A percentile compares a stretch with the other conserved stretches of the same genome.
Evolutionary conservation across 2,113 vertebrate species (phyloP).

Genomic region (Callithrix jacchus): DNA sequence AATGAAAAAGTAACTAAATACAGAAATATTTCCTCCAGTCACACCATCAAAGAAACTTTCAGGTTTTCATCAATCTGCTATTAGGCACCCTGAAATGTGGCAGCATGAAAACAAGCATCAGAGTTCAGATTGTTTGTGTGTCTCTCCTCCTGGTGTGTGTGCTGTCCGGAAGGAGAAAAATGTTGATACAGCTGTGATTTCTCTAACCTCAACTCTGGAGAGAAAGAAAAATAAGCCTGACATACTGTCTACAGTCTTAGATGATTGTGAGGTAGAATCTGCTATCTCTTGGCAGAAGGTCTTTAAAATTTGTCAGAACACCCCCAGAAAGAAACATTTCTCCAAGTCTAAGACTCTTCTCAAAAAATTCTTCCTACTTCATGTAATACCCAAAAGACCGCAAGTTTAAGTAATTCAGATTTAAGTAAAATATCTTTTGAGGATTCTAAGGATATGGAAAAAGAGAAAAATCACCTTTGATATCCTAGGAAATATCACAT

Average conservation of each 20-base stretch:
- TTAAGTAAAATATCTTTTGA: slow-evolving; percentile 77
- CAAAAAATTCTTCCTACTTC: slow-evolving; percentile 54
- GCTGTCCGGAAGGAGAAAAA: slow-evolving; percentile 74
- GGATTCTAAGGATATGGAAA: slow-evolving; percentile 68
- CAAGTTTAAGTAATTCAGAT: slow-evolving; percentile 73
- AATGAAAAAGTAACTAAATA: slow-evolving; percentile 32
- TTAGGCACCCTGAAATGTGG: slow-evolving; percentile 65
- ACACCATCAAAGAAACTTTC: slow-evolving; percentile 65
- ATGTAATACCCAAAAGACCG: slow-evolving; percentile 42
- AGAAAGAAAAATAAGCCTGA: slow-evolving; percentile 58
- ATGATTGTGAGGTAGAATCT: slow-evolving; percentile 22
- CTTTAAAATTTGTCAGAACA: not conserved
- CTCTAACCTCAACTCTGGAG: slow-evolving; percentile 69
- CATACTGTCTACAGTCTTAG: slow-evolving; percentile 11
- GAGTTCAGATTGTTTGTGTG: slow-evolving; percentile 62
- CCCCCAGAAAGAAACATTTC: slow-evolving; percentile 55
- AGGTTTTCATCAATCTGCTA: slow-evolving; percentile 64
- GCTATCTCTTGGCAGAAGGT: slow-evolving; percentile 62
- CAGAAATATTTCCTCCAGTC: slow-evolving; percentile 1
- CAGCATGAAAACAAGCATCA: slow-evolving; percentile 39
- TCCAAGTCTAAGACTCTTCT: slow-evolving; percentile 62
- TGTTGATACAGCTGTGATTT: slow-evolving; percentile 75
- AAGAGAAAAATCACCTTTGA: slow-evolving; percentile 80
- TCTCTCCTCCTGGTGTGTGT: slow-evolving; percentile 84
- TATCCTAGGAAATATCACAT: slow-evolving; percentile 73